Evolutionary conservation across 92 coral and sea anemone species (phyloP).

Genomic region (Phenganax marumi): DNA sequence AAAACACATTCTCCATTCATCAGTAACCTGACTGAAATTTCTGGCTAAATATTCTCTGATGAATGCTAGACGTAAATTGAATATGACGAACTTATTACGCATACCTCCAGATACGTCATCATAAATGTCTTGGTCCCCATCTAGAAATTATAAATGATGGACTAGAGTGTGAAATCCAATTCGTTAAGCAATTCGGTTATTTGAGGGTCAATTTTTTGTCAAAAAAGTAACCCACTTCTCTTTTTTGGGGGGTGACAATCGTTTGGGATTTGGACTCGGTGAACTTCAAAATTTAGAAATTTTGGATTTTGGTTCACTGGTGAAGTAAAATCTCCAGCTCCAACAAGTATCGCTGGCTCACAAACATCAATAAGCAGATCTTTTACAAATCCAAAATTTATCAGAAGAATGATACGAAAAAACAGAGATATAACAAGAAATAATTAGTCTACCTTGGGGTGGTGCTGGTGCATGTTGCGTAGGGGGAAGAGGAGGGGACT

Average conservation of each 20-base stretch:
- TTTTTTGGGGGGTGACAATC: too few species aligned
- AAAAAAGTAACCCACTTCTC: too few species aligned
- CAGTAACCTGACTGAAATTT: too few species aligned
- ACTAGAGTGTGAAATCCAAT: neutral
- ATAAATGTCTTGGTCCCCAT: slow-evolving; percentile 20
- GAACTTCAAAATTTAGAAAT: too few species aligned
- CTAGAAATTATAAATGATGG: neutral
- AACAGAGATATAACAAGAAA: neutral
- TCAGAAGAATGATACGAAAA: neutral
- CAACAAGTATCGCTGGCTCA: neutral
- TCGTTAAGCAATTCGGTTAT: neutral
- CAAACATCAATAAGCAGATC: neutral
- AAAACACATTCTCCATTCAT: too few species aligned
- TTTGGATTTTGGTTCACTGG: too few species aligned
- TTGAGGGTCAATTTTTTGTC: too few species aligned
- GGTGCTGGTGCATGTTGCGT: neutral
- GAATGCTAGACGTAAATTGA: neutral
- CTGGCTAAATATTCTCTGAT: too few species aligned
- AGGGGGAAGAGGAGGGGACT: slow-evolving; percentile 33
- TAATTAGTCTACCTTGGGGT: neutral
- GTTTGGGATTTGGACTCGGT: too few species aligned
- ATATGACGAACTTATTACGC: neutral
- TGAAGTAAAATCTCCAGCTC: too few species aligned
- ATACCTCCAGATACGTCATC: slow-evolving; percentile 32
- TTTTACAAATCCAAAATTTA: too few species aligned